Conservation (phyloP, 2,113 vertebrate species). For the zebrafish (Danio rerio) region DNA sequence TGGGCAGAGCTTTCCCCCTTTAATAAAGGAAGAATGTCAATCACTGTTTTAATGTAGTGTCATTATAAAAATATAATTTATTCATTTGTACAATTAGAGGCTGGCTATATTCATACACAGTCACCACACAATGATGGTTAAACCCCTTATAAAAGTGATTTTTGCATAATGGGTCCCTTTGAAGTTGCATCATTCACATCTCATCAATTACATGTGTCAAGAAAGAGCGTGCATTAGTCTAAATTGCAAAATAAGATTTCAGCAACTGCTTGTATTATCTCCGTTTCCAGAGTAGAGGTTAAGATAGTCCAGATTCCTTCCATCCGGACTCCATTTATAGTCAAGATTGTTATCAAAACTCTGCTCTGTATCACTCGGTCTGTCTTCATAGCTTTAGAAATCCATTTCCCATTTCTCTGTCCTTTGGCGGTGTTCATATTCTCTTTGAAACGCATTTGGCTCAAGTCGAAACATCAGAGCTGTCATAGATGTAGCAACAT, state of each 20-base stretch:
- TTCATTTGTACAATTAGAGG: too few species aligned
- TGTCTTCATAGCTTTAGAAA: conserved; percentile 34
- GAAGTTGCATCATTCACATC: not conserved
- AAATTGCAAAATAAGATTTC: not conserved
- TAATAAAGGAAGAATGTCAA: too few species aligned
- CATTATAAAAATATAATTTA: too few species aligned
- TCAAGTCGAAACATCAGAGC: not conserved
- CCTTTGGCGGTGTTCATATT: conserved; percentile 19
- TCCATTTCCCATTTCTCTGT: conserved; percentile 6
- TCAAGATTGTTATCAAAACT: conserved; percentile 58
- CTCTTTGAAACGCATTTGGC: conserved; percentile 8
- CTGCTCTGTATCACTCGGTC: conserved; percentile 50
- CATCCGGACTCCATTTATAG: conserved; percentile 62
- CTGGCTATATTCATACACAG: too few species aligned
- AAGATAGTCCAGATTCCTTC: conserved; percentile 45
- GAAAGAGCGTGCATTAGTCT: not conserved
- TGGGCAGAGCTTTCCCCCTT: too few species aligned
- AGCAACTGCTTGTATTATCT: conserved; percentile 11
- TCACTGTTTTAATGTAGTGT: too few species aligned
- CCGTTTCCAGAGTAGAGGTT: conserved; percentile 15
- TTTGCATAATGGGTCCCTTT: not conserved
- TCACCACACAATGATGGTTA: too few species aligned
- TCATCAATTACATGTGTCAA: not conserved
- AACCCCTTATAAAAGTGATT: too few species aligned
- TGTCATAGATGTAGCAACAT: not conserved